A percentile compares a stretch with the other conserved stretches of the same genome.
phyloP scores from a whole-genome alignment of 2,888 invertebrate species.

The Fragum sueziense region DNA sequence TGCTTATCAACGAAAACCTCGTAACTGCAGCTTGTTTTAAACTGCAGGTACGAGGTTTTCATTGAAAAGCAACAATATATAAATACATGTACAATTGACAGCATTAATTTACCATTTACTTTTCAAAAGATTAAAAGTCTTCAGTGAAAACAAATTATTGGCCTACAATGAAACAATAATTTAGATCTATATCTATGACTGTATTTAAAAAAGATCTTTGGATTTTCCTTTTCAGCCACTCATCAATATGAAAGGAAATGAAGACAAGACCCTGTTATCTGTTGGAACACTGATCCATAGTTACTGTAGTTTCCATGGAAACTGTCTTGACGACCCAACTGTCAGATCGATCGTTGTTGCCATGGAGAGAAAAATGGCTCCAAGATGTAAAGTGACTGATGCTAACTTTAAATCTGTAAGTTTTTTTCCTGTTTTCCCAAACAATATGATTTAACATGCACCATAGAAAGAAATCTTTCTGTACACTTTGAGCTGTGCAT shows the following conservation, averaged over 20 bases:
- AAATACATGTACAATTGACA: too few species aligned
- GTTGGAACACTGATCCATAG: constrained; percentile 88
- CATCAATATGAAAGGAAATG: constrained; percentile 79
- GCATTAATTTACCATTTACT: too few species aligned
- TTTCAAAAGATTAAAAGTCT: too few species aligned
- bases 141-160: too few species aligned
- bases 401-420: constrained; percentile 60
- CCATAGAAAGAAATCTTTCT: background rate
- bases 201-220: too few species aligned
- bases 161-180: too few species aligned
- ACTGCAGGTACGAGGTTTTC: too few species aligned
- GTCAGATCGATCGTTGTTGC: constrained; percentile 77
- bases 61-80: too few species aligned
- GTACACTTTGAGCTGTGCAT: background rate
- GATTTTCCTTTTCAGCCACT: constrained; percentile 76
- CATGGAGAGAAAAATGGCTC: constrained; percentile 63
- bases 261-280: constrained; percentile 86
- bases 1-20: too few species aligned
- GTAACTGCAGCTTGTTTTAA: too few species aligned
- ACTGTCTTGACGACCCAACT: constrained; percentile 78
- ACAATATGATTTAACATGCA: background rate
- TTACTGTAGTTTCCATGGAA: constrained; percentile 85
- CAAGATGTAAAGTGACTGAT: constrained; percentile 66
- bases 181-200: too few species aligned
- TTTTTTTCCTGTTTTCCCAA: background rate